phyloP scores from a whole-genome alignment of 2,888 invertebrate species.

The Heliconius hortense region DNA sequence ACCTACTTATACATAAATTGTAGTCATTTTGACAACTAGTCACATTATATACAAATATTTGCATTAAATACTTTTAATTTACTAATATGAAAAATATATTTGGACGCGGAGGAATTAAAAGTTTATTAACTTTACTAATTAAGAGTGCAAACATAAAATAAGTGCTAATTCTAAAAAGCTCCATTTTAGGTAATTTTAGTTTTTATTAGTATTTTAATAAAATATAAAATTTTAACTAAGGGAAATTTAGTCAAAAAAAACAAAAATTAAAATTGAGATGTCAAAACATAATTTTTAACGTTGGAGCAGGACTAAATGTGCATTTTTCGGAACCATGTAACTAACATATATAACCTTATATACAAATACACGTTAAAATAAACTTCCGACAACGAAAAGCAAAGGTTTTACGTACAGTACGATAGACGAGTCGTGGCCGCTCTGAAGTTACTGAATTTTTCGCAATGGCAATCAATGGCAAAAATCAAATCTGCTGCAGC shows the following conservation, averaged over 20 bases:
- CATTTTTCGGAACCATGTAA: not conserved
- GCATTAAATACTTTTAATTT: too few relatives aligned
- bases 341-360: too few relatives aligned
- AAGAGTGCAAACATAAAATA: not conserved
- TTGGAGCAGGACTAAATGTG: not conserved
- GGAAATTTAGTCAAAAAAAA: not conserved
- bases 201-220: not conserved
- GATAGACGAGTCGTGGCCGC: too few relatives aligned
- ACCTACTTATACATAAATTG: not conserved
- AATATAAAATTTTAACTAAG: not conserved
- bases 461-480: too few relatives aligned
- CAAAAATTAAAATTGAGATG: not conserved
- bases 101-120: not conserved
- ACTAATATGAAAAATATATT: not conserved
- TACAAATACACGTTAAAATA: too few relatives aligned
- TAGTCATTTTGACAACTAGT: constrained; percentile 2
- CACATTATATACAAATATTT: not conserved
- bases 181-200: not conserved
- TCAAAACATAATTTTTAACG: not conserved
- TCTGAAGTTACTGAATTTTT: too few relatives aligned
- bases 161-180: not conserved
- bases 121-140: not conserved
- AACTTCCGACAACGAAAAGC: too few relatives aligned
- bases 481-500: too few relatives aligned
- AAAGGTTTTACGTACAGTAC: too few relatives aligned